Evolutionary conservation across 1,140 invertebrate genomes (phyloP), one percentile per base, ranked within the genome.

Genomic region (Drosophila bifasciata): DNA sequence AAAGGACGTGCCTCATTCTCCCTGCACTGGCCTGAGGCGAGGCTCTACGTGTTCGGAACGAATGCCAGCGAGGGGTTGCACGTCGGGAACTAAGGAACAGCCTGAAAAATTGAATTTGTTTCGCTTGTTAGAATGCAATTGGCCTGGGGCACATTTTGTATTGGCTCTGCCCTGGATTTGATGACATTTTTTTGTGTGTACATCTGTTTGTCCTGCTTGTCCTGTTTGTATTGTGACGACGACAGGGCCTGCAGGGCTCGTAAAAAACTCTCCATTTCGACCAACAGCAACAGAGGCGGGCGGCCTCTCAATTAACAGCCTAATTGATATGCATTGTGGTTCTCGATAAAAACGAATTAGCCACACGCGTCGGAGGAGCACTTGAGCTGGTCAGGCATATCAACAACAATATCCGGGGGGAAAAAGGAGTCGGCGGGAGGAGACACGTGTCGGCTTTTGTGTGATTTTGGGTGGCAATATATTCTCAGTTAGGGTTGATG

Each of bases 91-190:
- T 41, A 8, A 21, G 21, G 11, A 7, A 39, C 63, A 80, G 79
- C 63, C 68, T 41, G 74, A 53, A 67, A 89, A 90, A 90, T 90
- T 77, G 76, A 89, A 84, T 90, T 90, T 71, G 69, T 51, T 28
- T 67, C 68, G 88, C 83, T 89, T 90, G 88, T 90, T 90, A 90
- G 76, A 81, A 90, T 73, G 77, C 79, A 90, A 90, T 89, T 90
- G 85, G 88, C 88, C 77, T 44, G 53, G 39, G 89, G 88, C 81
- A 66, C 44, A 74, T 74, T 69, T 32, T 36, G 44, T 89, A 70
- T 86, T 83, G 88, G 50, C 70, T 78, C 79, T 81, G 40, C 50
- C 64, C 50, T 32, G 60, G 41, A 58, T 52, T 56, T 45, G 64
- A 79, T 72, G 55, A 79, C 25, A 79, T 76, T 84, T 84, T 68